These are phyloP conservation scores for Cephalopterus ornatus DNA, from an alignment of 2,113 vertebrate genomes.

Conservation along the genomic window DNA sequence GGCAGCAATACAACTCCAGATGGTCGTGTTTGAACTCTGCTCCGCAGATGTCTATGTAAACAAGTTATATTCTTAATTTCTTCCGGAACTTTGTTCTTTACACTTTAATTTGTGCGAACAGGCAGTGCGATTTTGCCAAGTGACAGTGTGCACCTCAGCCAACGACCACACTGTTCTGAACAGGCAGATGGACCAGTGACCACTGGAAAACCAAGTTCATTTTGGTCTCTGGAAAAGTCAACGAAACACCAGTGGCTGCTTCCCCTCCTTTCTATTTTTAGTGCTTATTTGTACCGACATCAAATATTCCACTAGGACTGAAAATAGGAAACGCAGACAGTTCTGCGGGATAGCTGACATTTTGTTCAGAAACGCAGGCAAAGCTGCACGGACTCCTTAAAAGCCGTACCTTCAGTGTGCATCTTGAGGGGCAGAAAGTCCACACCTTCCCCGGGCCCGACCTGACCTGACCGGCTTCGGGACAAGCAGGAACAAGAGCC, in stretches of 20 bases:
- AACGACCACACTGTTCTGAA: not conserved
- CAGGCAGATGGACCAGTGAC: not conserved
- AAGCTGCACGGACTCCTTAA: fast-evolving
- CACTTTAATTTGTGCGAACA: slow-evolving; percentile 57
- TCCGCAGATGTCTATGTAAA: slow-evolving; percentile 71
- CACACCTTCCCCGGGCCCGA: not conserved
- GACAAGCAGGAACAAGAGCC: not conserved
- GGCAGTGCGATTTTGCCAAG: not conserved
- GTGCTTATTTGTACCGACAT: slow-evolving; percentile 21
- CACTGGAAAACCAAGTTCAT: not conserved
- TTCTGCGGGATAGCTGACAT: not conserved
- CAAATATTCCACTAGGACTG: not conserved
- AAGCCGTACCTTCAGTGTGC: fast-evolving
- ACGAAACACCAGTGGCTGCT: not conserved
- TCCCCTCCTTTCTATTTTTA: not conserved
- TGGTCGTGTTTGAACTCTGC: slow-evolving; percentile 64
- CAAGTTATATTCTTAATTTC: slow-evolving; percentile 71
- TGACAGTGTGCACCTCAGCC: not conserved
- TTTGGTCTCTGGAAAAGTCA: slow-evolving; percentile 1
- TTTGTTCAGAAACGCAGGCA: not conserved
- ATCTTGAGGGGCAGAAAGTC: not conserved
- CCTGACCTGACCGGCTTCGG: not conserved
- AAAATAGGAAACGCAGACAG: not conserved
- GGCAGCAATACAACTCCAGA: slow-evolving; percentile 58
- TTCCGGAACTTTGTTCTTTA: slow-evolving; percentile 75